Evolutionary conservation across 1,140 invertebrate species (phyloP), one percentile per base, ranked within the genome.

Genomic region (Ostrea denselamellosa): DNA sequence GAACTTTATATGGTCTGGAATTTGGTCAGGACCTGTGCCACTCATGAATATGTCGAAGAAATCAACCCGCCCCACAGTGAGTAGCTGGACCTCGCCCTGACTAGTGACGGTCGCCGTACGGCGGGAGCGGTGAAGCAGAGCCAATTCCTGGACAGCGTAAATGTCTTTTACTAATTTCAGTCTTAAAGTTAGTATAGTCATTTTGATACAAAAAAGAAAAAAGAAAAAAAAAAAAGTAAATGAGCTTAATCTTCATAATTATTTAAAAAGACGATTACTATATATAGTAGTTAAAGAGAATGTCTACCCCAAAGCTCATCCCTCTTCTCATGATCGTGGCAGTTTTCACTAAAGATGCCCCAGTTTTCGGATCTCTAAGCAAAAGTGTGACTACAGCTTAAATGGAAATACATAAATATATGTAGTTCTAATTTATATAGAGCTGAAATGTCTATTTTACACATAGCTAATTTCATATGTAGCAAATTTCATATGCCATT

Each of bases 21-120:
- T 90, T 62, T 93, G 87, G 44, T 91, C 92, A 0, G 90, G 86
- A 0, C 89, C 91, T 1, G 90, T 85, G 0, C 91, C 85, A 71
- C 90, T 86, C 93, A 95, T 94, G 83, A 95, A 95, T 54, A 95
- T 95, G 85, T 94, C 93, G 85, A 93, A 94, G 92, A 95, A 95
- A 87, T 94, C 94, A 8, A 92, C 91, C 58, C 94, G 85, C n/a
- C 94, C 94, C 34, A 95, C 93, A 82, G 93, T 92, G 85, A 95
- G 90, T 22, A 95, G 88, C 90, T 95, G 92, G 28, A 94, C 93
- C 9, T 90, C 92, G 83, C 92, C 92, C 51, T 94, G 92, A 83
- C 92, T 94, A 0, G 94, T 93, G 3, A 95, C 94, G 0, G 94
- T 95, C 19, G 94, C 94, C 17, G 93, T 94, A 0, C 94, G 90